A percentile compares a stretch with the other conserved stretches of the same genome.
These are phyloP conservation scores for Idris sp. DNA, from an alignment of 1,140 invertebrate species.

Conservation along the genomic window DNA sequence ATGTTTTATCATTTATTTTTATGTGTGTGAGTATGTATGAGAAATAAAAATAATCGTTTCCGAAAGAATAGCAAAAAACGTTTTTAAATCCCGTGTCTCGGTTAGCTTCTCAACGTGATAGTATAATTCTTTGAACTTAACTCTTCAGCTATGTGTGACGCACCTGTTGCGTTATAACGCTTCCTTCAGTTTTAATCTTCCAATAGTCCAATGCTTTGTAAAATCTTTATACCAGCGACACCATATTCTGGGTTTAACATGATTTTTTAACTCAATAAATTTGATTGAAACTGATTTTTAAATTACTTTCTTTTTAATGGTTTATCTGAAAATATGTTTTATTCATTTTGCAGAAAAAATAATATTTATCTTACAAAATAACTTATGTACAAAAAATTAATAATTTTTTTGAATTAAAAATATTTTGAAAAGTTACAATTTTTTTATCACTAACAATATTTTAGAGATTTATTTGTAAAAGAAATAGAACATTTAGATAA, in stretches of 20 bases:
- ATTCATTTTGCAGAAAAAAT: neutral
- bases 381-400: neutral
- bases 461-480: no score
- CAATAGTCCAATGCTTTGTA: slow-evolving; percentile 45
- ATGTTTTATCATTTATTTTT: neutral
- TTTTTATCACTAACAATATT: no score
- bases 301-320: neutral
- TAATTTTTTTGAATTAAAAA: neutral
- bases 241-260: slow-evolving; percentile 38
- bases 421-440: no score
- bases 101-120: slow-evolving; percentile 50
- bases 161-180: slow-evolving; percentile 60
- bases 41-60: slow-evolving; percentile 11
- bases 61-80: slow-evolving; percentile 20
- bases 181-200: slow-evolving; percentile 60
- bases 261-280: slow-evolving; percentile 31
- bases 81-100: slow-evolving; percentile 41
- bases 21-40: neutral
- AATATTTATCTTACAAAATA: no score
- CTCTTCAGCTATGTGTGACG: slow-evolving; percentile 53
- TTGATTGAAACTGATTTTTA: slow-evolving; percentile 9
- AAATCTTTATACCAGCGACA: slow-evolving; percentile 45
- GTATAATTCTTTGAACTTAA: slow-evolving; percentile 59
- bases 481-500: no score
- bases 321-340: neutral